Conservation (phyloP, 2,797 vertebrate genomes). For the Acanthis flammea region DNA sequence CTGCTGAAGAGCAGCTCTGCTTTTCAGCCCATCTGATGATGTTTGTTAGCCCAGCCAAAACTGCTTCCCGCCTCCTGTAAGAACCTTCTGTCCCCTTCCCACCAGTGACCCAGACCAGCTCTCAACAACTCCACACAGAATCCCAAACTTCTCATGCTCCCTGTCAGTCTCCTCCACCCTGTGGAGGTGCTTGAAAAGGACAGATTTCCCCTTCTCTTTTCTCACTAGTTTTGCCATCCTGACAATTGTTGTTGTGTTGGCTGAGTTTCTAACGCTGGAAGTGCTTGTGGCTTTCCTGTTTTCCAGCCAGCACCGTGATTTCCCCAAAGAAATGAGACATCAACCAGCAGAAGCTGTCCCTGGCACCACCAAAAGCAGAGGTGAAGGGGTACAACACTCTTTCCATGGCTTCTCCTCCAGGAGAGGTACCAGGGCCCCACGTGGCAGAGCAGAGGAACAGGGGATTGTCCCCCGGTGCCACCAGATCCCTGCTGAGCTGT, state of each 20-base stretch:
- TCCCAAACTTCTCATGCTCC: fast-evolving
- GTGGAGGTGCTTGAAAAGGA: background rate
- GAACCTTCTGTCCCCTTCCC: background rate
- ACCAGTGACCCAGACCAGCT: fast-evolving
- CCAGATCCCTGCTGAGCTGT: background rate
- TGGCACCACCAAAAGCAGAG: background rate
- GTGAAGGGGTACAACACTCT: fast-evolving
- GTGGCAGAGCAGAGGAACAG: background rate
- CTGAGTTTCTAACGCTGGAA: background rate
- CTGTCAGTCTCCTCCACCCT: background rate
- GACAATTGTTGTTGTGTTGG: background rate
- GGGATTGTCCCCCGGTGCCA: fast-evolving
- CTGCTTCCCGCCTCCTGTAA: background rate
- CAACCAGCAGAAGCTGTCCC: background rate
- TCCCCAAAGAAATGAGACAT: background rate
- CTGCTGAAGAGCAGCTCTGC: background rate
- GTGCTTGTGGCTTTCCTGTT: background rate
- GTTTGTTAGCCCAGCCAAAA: background rate
- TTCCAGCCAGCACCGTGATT: background rate
- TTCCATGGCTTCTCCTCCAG: fast-evolving
- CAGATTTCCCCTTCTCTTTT: background rate
- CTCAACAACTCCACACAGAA: background rate
- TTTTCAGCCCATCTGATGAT: background rate
- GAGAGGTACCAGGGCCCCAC: background rate
- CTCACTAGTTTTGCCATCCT: background rate